These are phyloP conservation scores for Stichopus chloronotus DNA, from an alignment of 35 echinoderm and acorn worm species.

Conservation along the genomic window DNA sequence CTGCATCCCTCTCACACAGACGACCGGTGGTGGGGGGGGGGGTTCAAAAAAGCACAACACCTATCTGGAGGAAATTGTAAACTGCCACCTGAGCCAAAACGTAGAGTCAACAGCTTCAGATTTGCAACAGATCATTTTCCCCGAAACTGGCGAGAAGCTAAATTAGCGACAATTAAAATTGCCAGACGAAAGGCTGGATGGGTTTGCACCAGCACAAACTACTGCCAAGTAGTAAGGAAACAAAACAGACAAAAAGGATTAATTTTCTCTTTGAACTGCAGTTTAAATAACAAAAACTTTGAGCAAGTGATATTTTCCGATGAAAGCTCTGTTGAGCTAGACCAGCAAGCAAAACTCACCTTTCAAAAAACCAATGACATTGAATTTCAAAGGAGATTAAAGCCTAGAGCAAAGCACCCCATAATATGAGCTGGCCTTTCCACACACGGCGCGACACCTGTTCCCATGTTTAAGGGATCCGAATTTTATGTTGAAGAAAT, in stretches of 20 bases:
- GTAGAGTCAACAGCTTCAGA: not conserved
- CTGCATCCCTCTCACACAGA: not conserved
- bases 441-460: constrained; percentile 30
- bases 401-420: constrained; percentile 55
- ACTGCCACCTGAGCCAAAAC: not conserved
- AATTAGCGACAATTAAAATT: not conserved
- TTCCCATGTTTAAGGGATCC: constrained; percentile 53
- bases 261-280: constrained; percentile 18
- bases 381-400: not conserved
- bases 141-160: not conserved
- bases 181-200: constrained; percentile 5
- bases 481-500: constrained; percentile 51
- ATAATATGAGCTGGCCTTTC: constrained; percentile 58
- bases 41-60: not conserved
- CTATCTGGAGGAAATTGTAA: not conserved
- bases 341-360: constrained; percentile 16
- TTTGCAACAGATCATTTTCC: not conserved
- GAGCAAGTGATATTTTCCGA: constrained; percentile 48
- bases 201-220: not conserved
- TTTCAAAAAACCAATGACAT: constrained; percentile 39
- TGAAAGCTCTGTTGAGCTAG: constrained; percentile 45
- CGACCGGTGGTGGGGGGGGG: not conserved
- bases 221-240: constrained; percentile 17
- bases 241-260: constrained; percentile 22
- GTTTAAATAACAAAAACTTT: not conserved